Percentiles rank a stretch among this genome's conserved stretches.
Evolutionary conservation across 2,888 invertebrate genomes (phyloP).

Genomic region (Drosophila seclusa): DNA sequence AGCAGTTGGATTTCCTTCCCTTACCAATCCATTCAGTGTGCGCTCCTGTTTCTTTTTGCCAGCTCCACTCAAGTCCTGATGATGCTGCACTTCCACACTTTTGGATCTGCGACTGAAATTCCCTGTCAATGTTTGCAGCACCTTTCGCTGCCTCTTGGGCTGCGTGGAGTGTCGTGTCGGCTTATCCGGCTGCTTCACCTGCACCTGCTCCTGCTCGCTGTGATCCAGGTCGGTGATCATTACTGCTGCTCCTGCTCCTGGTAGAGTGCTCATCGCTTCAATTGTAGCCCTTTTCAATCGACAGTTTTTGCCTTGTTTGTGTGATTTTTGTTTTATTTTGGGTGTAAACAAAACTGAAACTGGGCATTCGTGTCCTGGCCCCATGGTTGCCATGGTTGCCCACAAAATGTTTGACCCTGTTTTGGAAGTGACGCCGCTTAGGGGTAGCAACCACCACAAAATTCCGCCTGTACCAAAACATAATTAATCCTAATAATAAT

Average conservation of each 20-base stretch:
- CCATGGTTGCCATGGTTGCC: constrained; percentile 53
- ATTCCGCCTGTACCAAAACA: background rate
- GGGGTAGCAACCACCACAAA: constrained; percentile 25
- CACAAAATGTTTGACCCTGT: constrained; percentile 63
- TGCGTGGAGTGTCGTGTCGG: constrained; percentile 23
- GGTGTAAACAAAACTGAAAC: constrained; percentile 57
- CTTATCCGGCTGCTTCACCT: background rate
- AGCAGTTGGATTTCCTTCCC: constrained; percentile 3
- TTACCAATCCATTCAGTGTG: constrained; percentile 79
- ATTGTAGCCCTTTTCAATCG: constrained; percentile 9
- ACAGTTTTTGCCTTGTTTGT: constrained; percentile 35
- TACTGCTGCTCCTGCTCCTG: constrained; percentile 29
- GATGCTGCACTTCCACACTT: constrained; percentile 74
- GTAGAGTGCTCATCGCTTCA: constrained; percentile 38
- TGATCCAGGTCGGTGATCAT: constrained; percentile 83
- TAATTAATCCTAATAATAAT: background rate
- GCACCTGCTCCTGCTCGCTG: constrained; percentile 59
- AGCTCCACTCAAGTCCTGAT: constrained; percentile 21
- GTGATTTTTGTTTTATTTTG: background rate
- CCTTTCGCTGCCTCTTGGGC: constrained; percentile 63
- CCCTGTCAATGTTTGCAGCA: constrained; percentile 77
- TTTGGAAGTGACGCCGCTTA: constrained; percentile 13
- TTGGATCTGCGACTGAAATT: constrained; percentile 82
- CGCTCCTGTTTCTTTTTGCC: constrained; percentile 58
- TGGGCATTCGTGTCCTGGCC: constrained; percentile 29